Evolutionary conservation across 2,888 invertebrate species (phyloP).

Genomic region (Tipula unca): DNA sequence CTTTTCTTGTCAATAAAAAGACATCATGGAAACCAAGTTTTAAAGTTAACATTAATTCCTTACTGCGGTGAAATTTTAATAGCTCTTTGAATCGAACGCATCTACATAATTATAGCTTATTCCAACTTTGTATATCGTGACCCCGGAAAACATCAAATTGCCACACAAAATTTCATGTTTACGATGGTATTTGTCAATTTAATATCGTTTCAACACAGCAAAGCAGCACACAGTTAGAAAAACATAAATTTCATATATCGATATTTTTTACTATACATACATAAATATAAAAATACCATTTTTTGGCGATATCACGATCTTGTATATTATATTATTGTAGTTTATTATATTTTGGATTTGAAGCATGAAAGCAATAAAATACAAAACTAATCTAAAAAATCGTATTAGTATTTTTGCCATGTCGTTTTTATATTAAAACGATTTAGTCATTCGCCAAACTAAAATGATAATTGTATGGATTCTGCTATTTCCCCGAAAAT

Average conservation of each 20-base stretch:
- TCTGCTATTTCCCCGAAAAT: not conserved
- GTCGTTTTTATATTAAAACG: not conserved
- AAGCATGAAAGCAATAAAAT: not conserved
- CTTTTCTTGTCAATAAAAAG: not conserved
- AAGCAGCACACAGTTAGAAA: not conserved
- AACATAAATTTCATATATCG: not conserved
- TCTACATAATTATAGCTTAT: not conserved
- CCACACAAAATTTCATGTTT: not conserved
- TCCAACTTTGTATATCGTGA: not conserved
- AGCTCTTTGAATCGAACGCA: not conserved
- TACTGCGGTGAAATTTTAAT: not conserved
- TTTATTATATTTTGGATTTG: not conserved
- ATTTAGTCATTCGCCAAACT: not conserved
- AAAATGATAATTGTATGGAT: not conserved
- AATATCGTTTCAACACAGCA: not conserved
- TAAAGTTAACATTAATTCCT: not conserved
- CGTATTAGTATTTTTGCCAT: not conserved
- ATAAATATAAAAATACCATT: not conserved
- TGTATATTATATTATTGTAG: not conserved
- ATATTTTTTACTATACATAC: not conserved
- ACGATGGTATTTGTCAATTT: not conserved
- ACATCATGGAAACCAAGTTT: not conserved
- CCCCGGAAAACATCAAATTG: not conserved
- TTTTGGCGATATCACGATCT: constrained; percentile 9
- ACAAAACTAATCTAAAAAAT: not conserved